Base-by-base conservation (phyloP, 2,888 invertebrate species). In the Leuctra nigra region DNA sequence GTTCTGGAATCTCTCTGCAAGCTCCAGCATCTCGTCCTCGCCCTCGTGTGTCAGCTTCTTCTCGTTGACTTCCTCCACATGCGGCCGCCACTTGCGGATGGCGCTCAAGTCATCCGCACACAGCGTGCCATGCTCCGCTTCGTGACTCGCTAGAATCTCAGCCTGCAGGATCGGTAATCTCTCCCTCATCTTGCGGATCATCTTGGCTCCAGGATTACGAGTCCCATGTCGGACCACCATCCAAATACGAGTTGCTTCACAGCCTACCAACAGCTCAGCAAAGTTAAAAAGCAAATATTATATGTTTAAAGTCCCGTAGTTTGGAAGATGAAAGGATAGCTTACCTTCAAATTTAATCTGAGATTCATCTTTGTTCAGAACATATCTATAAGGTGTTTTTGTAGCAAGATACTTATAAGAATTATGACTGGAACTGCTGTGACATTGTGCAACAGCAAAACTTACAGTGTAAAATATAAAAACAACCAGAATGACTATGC, bases 191-290 rank as follows among this genome's bases (percentile, higher is more conserved):
- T 68, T 68, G 7, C 68, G 60, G 55, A 86, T 80, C 39, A 81
- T 75, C 59, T 78, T 75, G 53, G 70, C 69, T 63, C 80, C 79
- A 0, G 89, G 88, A 69, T 82, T 77, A 61, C 90, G 77, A n/a
- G 87, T 85, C 2, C 90, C 91, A 72, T 91, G 91, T 4, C 91
- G 78, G 36, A 85, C 70, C 18, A 88, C 65, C 71, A 86, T 78
- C 90, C 90, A 91, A 59, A 87, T 80, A 69, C 86, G 85, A 38
- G 72, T 71, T 46, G 81, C 77, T 61, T 70, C 73, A 65, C 87
- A 87, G 64, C 76, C 86, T 86, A 63, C n/a, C 60, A 55, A 44
- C n/a, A n/a, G n/a, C n/a, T n/a, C n/a, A n/a, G n/a, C n/a, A n/a
- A n/a, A n/a, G n/a, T n/a, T n/a, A n/a, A n/a, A n/a, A n/a, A n/a